Base-by-base conservation (phyloP, 2,888 invertebrate species). In the Chymomyza fuscimana region DNA sequence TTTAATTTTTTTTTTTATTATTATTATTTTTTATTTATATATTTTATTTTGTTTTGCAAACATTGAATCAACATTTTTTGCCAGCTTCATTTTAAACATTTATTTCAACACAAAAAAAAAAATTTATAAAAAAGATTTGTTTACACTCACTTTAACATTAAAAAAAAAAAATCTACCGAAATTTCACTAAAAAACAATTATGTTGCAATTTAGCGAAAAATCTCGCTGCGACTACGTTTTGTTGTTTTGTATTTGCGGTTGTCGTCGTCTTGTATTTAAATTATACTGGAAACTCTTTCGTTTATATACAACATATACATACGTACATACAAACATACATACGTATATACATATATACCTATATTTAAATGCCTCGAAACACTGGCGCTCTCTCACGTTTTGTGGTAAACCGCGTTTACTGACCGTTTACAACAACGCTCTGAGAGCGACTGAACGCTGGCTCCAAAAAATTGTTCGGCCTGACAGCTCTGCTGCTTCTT, bases 351-450 rank as follows among this genome's bases (percentile, higher is more conserved):
- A 32, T 5, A 32, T 32, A 32, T 46, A 46, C 40, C 5, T 46
- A 46, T 46, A 46, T 46, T 56, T 19, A 69, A 65, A 36, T 61
- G 65, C 56, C 74, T 69, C 63, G 60, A 66, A 74, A 79, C 67
- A 79, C 69, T 76, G 63, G 62, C 72, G 65, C 40, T 7, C 12
- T 46, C 40, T 46, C 12, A 12, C 40, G 40, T 3, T 12, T 46
- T 10, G 12, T 46, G 40, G 12, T 46, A 46, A 46, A 46, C 40
- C 12, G 76, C 74, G 67, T 68, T 78, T 0, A 78, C 81, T 80
- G 70, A 90, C 90, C 90, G 87, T 90, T 69, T 89, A 90, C 91
- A 89, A 87, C 89, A 89, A 90, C 90, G 90, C 90, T 91, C 90
- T 80, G 88, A 89, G 91, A 91, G 91, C 91, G 90, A 91, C 90